phyloP scores from a whole-genome alignment of 2,888 invertebrate genomes.

The Tridacna gigas region DNA sequence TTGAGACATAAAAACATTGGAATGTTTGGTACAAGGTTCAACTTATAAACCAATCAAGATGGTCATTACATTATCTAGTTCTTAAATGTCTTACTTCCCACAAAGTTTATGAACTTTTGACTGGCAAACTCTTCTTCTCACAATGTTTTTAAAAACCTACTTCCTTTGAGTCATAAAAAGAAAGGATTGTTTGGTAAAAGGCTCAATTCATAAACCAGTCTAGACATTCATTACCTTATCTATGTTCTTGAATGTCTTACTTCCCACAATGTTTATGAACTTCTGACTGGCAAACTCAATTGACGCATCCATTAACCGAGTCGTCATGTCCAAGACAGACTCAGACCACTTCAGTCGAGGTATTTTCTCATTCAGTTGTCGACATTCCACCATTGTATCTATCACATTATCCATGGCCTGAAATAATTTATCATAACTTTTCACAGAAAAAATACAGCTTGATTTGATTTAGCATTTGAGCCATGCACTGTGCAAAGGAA shows the following conservation, averaged over 20 bases:
- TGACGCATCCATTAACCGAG: conserved; percentile 92
- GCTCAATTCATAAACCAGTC: background rate
- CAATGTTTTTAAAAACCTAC: background rate
- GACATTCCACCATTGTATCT: conserved; percentile 93
- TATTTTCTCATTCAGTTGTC: conserved; percentile 91
- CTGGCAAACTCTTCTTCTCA: conserved; percentile 92
- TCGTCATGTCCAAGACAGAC: conserved; percentile 91
- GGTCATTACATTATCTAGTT: conserved; percentile 59
- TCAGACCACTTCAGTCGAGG: conserved; percentile 94
- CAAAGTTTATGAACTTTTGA: conserved; percentile 91
- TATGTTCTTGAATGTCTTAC: conserved; percentile 87
- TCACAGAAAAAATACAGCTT: no score
- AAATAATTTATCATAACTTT: background rate
- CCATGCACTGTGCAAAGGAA: no score
- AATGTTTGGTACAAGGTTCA: background rate
- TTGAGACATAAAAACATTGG: background rate
- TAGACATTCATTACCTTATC: conserved; percentile 52
- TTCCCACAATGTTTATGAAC: conserved; percentile 90
- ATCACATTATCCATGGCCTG: conserved; percentile 92
- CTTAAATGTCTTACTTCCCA: conserved; percentile 89
- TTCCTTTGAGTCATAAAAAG: background rate
- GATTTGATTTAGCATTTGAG: no score
- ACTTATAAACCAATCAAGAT: background rate
- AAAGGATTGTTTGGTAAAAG: background rate
- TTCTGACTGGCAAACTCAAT: conserved; percentile 92